Evolutionary conservation across 23 tunicate species (phyloP).

Genomic region (Ascidia mentula): DNA sequence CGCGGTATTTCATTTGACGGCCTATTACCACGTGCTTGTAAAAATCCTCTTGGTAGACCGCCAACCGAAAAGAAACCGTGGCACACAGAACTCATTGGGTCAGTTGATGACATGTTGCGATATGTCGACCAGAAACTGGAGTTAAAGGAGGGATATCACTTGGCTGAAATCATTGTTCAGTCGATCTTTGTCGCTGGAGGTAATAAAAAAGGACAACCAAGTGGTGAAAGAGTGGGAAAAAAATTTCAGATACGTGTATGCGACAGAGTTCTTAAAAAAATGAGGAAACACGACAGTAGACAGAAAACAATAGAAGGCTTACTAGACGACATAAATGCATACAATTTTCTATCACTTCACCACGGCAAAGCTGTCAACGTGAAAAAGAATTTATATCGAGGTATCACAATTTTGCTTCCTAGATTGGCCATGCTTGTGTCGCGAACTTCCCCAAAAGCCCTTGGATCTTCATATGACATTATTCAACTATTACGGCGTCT

Average conservation of each 20-base stretch:
- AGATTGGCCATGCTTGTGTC: neutral
- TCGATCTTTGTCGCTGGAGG: neutral
- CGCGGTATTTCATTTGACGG: slow-evolving; percentile 31
- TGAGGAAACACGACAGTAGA: neutral
- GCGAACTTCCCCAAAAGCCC: too few species aligned
- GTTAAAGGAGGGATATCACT: neutral
- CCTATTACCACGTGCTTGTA: slow-evolving; percentile 26
- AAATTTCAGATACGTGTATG: neutral
- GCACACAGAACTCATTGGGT: slow-evolving; percentile 1
- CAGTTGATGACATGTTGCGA: neutral
- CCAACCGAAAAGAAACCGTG: slow-evolving; percentile 11
- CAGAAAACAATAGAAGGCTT: neutral
- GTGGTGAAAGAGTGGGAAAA: neutral
- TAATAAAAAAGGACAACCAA: neutral
- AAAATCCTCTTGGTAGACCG: slow-evolving; percentile 27
- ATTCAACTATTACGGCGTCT: neutral
- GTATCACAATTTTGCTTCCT: neutral
- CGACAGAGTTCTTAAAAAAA: neutral
- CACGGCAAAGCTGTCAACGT: neutral
- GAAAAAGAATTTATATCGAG: neutral
- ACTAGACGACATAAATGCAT: neutral
- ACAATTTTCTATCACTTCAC: neutral
- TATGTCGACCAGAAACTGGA: neutral
- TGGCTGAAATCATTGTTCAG: neutral
- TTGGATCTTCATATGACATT: neutral